Base-by-base conservation (phyloP, 2,888 invertebrate species). In the Neoaliturus tenellus region DNA sequence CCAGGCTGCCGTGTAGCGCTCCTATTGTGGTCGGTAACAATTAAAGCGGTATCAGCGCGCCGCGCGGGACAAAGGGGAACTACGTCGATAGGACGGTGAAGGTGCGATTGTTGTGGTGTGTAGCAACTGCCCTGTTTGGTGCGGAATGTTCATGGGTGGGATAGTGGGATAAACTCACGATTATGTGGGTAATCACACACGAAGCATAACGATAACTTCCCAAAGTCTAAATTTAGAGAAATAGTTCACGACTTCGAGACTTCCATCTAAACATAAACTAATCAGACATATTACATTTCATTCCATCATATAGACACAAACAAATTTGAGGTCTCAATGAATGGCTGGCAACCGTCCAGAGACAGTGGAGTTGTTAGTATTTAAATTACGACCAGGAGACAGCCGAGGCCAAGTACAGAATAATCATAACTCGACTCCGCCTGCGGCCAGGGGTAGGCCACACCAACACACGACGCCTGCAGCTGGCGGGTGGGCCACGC, bases 341-440 rank as follows among this genome's bases (percentile, higher is more conserved):
- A 55, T 23, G 1, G 5, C 62, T 62, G 62, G 62, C 25, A 25
- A 0, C 62, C 28, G 1, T 0, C 62, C 62, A 62, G 14, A 62
- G 55, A 2, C 62, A 55, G 28, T 62, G 62, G 62, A 62, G 62
- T 62, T 62, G 62, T 62, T 62, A 31, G 62, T 62, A 51, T 51
- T 62, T 3, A 62, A 62, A 31, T 62, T 62, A 62, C 31, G 62
- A 62, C 31, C 62, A 62, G 62, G 62, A 62, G 62, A 62, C 62
- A 62, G 62, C 62, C 28, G 31, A 62, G 62, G 62, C 17, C 28
- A 28, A 62, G 62, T 62, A 62, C 25, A 28, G 3, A 62, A 17
- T 4, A 17, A 62, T 62, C 62, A 62, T 62, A 62, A 62, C 62
- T 62, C n/a, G n/a, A n/a, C n/a, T n/a, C n/a, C n/a, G n/a, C 31